Conservation (phyloP, 2,113 vertebrate species). For the Grallaria varia region DNA sequence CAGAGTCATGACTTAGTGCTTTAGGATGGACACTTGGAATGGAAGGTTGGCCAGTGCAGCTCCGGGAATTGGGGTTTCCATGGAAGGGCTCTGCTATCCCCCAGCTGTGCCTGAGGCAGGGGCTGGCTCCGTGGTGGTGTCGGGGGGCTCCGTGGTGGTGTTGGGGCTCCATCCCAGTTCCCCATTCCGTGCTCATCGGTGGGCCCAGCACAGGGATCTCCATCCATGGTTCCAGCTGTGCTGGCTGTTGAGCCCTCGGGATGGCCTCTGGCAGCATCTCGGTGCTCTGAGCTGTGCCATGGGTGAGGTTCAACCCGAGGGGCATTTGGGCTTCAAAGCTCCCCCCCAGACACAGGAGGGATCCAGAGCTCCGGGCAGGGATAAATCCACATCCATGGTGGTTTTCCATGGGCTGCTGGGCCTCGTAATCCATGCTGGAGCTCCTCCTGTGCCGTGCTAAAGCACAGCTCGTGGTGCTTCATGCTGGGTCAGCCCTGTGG, state of each 20-base stretch:
- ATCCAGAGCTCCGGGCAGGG: rapidly evolving
- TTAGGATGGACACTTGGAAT: background rate
- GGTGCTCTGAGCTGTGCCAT: background rate
- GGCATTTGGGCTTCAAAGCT: background rate
- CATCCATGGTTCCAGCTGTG: background rate
- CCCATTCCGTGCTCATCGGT: background rate
- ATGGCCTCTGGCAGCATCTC: background rate
- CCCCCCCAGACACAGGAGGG: background rate
- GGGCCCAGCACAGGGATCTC: background rate
- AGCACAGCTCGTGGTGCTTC: background rate
- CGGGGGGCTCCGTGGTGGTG: too few species aligned
- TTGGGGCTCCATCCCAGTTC: background rate
- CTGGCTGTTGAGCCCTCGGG: background rate
- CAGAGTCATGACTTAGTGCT: background rate
- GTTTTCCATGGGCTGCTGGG: background rate
- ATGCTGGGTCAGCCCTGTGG: rapidly evolving
- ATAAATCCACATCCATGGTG: background rate
- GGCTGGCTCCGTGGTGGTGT: too few species aligned
- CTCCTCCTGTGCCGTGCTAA: rapidly evolving
- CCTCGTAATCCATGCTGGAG: background rate
- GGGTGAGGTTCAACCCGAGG: background rate
- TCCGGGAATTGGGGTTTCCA: rapidly evolving
- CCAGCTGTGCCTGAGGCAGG: background rate
- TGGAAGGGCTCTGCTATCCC: rapidly evolving
- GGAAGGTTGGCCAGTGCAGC: background rate